Base-by-base conservation (phyloP, 2,888 invertebrate species). In the Apodemia mormo region DNA sequence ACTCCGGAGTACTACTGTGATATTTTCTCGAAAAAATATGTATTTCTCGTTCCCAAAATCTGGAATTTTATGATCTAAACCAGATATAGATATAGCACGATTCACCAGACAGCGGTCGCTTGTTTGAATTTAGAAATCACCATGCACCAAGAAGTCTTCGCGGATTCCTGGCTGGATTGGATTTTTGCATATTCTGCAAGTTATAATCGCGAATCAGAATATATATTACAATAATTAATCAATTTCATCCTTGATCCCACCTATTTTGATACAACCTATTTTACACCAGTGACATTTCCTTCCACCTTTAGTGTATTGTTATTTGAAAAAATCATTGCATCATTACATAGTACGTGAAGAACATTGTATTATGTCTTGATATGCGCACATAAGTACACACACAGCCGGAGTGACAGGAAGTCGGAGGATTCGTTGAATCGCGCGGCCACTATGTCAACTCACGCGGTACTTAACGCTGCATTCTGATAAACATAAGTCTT, bases 371-470 rank as follows among this genome's bases (percentile, higher is more conserved):
- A 89, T 89, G 89, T 87, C 88, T 89, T 85, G 82, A 81, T 71
- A 73, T 74, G 73, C 71, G 71, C 84, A 78, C 85, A n/a, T n/a
- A n/a, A n/a, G n/a, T n/a, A 88, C 81, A 85, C 81, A 85, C 82
- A 69, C 70, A 71, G 73, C 74, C 77, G 81, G 78, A 79, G 80
- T 85, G 83, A 81, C 90, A 90, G 90, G 90, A 92, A 89, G 87
- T 85, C 81, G 73, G 83, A 79, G 81, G 81, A 78, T 90, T 90
- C 91, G 83, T 74, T 85, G 90, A 91, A 91, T 86, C 82, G 80
- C 80, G 77, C 80, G 80, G 80, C 80, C 75, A 73, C 72, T 61
- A 61, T 61, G 79, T 80, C 82, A 82, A 78, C 78, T 82, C 83
- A 84, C 82, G 82, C 81, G 82, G 87, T 82, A 84, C 82, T 81